Percentiles rank a stretch among this genome's conserved stretches.
phyloP scores from a whole-genome alignment of 2,797 vertebrate genomes.

The Anguilla pacifica region DNA sequence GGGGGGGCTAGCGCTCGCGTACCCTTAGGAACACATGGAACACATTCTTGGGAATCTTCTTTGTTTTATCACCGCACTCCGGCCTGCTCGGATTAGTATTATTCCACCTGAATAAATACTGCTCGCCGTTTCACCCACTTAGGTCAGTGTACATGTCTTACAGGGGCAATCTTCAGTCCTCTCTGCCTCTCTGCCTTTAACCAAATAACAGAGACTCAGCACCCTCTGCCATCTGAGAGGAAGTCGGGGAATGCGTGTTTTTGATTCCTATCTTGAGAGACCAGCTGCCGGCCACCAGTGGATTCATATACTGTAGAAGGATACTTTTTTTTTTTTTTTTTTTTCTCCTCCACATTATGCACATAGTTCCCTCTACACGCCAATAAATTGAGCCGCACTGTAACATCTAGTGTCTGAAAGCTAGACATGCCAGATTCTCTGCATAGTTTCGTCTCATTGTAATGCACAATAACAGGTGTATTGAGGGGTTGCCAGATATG shows the following conservation, averaged over 20 bases:
- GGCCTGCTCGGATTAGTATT: conserved; percentile 78
- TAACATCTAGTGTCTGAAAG: conserved; percentile 63
- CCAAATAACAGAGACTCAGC: conserved; percentile 48
- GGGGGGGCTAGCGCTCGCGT: conserved; percentile 47
- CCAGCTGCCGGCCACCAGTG: conserved; percentile 63
- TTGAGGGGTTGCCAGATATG: conserved; percentile 57
- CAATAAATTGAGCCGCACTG: conserved; percentile 56
- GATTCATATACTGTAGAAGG: conserved; percentile 47
- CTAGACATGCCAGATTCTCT: conserved; percentile 69
- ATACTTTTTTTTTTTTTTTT: conserved; percentile 48
- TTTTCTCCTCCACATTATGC: conserved; percentile 31
- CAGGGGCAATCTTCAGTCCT: conserved; percentile 41
- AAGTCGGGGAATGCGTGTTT: conserved; percentile 63
- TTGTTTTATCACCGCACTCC: conserved; percentile 83
- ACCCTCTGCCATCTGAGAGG: conserved; percentile 52
- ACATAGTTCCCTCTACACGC: conserved; percentile 49
- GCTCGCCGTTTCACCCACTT: conserved; percentile 75
- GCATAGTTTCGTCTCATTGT: conserved; percentile 76
- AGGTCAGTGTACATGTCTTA: conserved; percentile 67
- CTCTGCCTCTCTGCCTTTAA: conserved; percentile 50
- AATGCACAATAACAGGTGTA: conserved; percentile 73
- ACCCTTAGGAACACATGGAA: conserved; percentile 72
- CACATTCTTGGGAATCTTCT: conserved; percentile 85
- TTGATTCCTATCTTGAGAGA: conserved; percentile 60
- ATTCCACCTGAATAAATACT: conserved; percentile 95